Percentiles rank a stretch among this genome's conserved stretches.
phyloP scores from a whole-genome alignment of 2,797 vertebrate genomes.

The Lates japonicus region DNA sequence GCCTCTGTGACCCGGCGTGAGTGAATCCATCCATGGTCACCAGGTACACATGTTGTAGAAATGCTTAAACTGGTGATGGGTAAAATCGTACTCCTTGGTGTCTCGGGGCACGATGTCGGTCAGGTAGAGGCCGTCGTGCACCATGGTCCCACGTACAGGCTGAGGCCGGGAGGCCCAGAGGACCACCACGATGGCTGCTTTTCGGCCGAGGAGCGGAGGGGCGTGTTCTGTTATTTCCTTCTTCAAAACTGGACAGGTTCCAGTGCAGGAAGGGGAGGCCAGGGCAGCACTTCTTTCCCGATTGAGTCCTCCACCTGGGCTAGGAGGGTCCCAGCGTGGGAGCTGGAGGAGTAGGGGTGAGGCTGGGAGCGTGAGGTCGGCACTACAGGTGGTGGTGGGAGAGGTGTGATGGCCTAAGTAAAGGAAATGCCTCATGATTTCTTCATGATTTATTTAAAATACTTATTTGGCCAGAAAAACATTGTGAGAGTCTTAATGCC shows the following conservation, averaged over 20 bases:
- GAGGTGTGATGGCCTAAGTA: conserved; percentile 82
- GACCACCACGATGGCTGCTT: conserved; percentile 90
- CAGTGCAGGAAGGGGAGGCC: conserved; percentile 92
- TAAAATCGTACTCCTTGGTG: conserved; percentile 97
- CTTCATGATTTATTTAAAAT: not conserved
- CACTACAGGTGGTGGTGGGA: conserved; percentile 88
- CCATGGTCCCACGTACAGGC: conserved; percentile 97
- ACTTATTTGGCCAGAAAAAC: not conserved
- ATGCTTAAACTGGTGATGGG: conserved; percentile 96
- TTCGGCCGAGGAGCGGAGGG: conserved; percentile 91
- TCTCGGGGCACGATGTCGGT: conserved; percentile 96
- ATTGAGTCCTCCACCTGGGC: conserved; percentile 91
- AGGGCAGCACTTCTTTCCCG: conserved; percentile 87
- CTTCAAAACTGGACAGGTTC: conserved; percentile 93
- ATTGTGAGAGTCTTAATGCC: not conserved
- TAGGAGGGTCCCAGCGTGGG: conserved; percentile 95
- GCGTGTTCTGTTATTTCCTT: conserved; percentile 93
- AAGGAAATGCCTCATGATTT: not conserved
- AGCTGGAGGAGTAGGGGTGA: conserved; percentile 91
- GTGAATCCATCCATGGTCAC: conserved; percentile 97
- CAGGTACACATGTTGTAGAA: conserved; percentile 98
- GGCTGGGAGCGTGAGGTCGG: conserved; percentile 91
- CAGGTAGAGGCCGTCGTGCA: conserved; percentile 96
- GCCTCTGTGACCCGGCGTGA: conserved; percentile 92
- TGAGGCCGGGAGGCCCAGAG: conserved; percentile 92